Evolutionary conservation across 1,140 invertebrate genomes (phyloP).

Genomic region (Drosophila melanica): DNA sequence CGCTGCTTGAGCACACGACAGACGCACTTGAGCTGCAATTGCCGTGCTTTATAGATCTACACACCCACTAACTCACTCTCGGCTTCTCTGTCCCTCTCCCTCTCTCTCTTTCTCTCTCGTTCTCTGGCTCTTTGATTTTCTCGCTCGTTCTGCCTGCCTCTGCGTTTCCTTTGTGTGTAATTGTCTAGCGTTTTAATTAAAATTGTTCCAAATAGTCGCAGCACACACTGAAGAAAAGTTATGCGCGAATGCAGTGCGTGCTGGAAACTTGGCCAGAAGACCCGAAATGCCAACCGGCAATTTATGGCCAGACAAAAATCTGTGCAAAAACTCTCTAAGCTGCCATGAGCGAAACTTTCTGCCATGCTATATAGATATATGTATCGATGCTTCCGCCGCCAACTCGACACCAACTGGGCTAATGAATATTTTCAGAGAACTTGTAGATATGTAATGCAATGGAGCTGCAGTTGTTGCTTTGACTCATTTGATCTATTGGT

Average conservation of each 20-base stretch:
- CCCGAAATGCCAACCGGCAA: conserved; percentile 55
- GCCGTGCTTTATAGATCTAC: conserved; percentile 32
- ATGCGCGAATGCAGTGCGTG: conserved; percentile 49
- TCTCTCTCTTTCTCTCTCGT: conserved; percentile 25
- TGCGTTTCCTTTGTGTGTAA: conserved; percentile 53
- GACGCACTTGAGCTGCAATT: conserved; percentile 48
- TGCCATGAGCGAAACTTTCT: conserved; percentile 63
- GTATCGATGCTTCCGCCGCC: background rate
- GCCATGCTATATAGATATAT: background rate
- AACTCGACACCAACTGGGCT: conserved; percentile 39
- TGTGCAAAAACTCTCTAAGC: conserved; percentile 69
- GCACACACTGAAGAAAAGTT: conserved; percentile 36
- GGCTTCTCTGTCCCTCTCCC: conserved; percentile 12
- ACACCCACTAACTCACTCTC: conserved; percentile 1
- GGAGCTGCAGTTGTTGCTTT: conserved; percentile 68
- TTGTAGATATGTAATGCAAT: conserved; percentile 51
- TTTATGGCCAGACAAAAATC: conserved; percentile 74
- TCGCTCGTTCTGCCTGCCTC: conserved; percentile 7
- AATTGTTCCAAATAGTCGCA: conserved; percentile 75
- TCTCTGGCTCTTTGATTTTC: conserved; percentile 15
- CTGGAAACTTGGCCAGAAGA: conserved; percentile 64
- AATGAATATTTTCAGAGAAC: conserved; percentile 70
- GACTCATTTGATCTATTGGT: conserved; percentile 40
- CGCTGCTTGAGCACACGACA: conserved; percentile 71
- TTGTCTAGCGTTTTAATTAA: conserved; percentile 81